These are phyloP conservation scores for Drosophila albomicans DNA, from an alignment of 1,140 invertebrate species.

Conservation along the genomic window DNA sequence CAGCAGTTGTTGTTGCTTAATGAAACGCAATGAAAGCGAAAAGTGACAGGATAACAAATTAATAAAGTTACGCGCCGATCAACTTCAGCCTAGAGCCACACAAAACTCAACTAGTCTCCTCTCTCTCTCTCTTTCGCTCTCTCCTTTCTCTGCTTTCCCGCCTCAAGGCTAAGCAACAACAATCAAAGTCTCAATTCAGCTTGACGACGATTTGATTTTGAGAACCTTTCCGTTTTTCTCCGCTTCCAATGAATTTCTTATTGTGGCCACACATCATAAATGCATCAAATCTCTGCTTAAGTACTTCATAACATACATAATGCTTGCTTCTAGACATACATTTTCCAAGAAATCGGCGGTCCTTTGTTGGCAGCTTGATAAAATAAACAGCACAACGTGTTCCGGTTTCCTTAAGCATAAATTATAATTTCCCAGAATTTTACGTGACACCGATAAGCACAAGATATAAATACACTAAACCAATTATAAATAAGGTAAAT, in stretches of 20 bases:
- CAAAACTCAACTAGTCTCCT: conserved; percentile 15
- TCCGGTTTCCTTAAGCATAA: background rate
- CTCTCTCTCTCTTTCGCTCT: background rate
- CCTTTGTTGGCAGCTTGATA: background rate
- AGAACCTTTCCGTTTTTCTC: background rate
- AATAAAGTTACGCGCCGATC: conserved; percentile 70
- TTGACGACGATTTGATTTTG: conserved; percentile 11
- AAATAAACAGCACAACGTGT: background rate
- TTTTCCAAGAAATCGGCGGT: conserved; percentile 1
- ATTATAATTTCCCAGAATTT: background rate
- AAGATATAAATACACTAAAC: background rate
- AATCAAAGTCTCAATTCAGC: conserved; percentile 8
- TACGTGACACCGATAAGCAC: background rate
- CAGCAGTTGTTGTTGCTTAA: conserved; percentile 56
- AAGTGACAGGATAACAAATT: conserved; percentile 81
- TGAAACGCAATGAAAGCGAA: conserved; percentile 77
- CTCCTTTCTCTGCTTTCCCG: too few species aligned
- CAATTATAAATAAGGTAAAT: background rate
- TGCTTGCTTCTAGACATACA: background rate
- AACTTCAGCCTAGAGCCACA: conserved; percentile 25
- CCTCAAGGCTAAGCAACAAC: conserved; percentile 1
- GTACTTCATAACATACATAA: background rate
- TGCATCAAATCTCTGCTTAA: background rate
- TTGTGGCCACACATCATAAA: conserved; percentile 8
- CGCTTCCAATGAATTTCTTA: background rate